Conservation (phyloP, 2,113 vertebrate species). For the Echinops telfairi region DNA sequence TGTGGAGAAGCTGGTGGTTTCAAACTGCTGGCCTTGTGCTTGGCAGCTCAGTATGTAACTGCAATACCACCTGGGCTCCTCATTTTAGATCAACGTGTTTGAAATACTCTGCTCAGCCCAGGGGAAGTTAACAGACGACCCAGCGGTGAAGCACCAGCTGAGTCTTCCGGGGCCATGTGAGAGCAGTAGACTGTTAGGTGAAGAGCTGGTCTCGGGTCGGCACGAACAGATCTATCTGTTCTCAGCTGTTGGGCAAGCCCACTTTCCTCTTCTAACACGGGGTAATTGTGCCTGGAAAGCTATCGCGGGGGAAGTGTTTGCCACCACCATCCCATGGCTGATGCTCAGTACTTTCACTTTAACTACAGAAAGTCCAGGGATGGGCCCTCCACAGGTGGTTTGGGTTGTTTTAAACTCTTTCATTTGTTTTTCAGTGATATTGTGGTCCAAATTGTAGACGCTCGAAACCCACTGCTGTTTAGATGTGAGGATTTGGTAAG, state of each 20-base stretch:
- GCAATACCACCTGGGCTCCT: neutral
- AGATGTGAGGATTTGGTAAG: slow-evolving; percentile 96
- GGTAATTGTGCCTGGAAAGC: neutral
- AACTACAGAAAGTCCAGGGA: neutral
- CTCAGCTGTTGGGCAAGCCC: neutral
- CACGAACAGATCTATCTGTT: neutral
- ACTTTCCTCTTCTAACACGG: neutral
- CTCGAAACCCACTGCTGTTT: slow-evolving; percentile 96
- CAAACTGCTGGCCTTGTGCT: too few relatives aligned
- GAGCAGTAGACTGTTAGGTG: neutral
- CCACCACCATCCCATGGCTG: neutral
- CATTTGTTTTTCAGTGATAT: slow-evolving; percentile 91
- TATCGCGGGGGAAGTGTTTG: neutral
- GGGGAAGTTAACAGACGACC: neutral
- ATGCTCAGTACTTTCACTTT: neutral
- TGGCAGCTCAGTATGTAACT: too few relatives aligned
- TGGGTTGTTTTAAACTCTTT: neutral
- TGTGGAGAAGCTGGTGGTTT: too few relatives aligned
- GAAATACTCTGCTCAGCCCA: neutral
- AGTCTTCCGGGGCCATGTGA: neutral
- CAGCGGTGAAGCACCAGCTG: neutral
- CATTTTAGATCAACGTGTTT: neutral
- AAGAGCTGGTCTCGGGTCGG: neutral
- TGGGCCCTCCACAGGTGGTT: neutral
- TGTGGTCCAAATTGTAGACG: slow-evolving; percentile 98